A percentile compares a stretch with the other conserved stretches of the same genome.
Evolutionary conservation across 2,888 invertebrate genomes (phyloP).

Genomic region (Eupeodes luniger): DNA sequence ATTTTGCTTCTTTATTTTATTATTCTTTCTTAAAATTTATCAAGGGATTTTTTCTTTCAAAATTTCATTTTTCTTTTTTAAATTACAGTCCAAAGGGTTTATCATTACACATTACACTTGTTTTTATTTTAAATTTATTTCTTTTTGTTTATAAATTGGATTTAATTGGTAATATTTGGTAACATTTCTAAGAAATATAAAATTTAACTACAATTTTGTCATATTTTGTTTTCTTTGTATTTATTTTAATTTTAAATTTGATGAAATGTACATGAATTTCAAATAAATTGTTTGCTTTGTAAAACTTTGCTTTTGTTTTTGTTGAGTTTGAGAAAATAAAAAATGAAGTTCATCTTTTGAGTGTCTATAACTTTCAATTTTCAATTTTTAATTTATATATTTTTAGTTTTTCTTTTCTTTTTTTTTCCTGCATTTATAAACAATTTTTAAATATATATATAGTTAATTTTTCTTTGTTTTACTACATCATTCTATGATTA

Average conservation of each 20-base stretch:
- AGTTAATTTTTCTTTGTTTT: slow-evolving; percentile 38
- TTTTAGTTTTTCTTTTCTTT: background rate
- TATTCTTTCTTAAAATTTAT: slow-evolving; percentile 41
- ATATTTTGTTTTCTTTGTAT: slow-evolving; percentile 7
- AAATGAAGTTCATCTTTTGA: slow-evolving; percentile 19
- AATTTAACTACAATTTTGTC: slow-evolving; percentile 67
- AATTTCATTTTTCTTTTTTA: slow-evolving; percentile 32
- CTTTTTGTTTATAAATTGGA: slow-evolving; percentile 57
- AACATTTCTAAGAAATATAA: slow-evolving; percentile 75
- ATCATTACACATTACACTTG: slow-evolving; percentile 58
- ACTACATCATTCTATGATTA: slow-evolving; percentile 62
- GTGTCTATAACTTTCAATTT: slow-evolving; percentile 39
- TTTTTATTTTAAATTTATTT: background rate
- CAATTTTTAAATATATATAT: slow-evolving; percentile 63
- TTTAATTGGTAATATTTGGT: slow-evolving; percentile 75
- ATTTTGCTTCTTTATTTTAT: slow-evolving; percentile 13
- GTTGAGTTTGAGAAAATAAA: background rate
- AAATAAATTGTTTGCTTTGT: slow-evolving; percentile 32
- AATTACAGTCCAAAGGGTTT: slow-evolving; percentile 70
- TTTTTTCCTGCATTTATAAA: slow-evolving; percentile 50
- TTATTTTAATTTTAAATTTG: slow-evolving; percentile 32
- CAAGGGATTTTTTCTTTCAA: slow-evolving; percentile 33
- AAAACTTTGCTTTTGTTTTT: slow-evolving; percentile 27
- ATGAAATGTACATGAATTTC: slow-evolving; percentile 65
- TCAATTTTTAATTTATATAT: slow-evolving; percentile 27